Conservation (phyloP, 1,140 invertebrate species). For the Bombus haemorrhoidalis region DNA sequence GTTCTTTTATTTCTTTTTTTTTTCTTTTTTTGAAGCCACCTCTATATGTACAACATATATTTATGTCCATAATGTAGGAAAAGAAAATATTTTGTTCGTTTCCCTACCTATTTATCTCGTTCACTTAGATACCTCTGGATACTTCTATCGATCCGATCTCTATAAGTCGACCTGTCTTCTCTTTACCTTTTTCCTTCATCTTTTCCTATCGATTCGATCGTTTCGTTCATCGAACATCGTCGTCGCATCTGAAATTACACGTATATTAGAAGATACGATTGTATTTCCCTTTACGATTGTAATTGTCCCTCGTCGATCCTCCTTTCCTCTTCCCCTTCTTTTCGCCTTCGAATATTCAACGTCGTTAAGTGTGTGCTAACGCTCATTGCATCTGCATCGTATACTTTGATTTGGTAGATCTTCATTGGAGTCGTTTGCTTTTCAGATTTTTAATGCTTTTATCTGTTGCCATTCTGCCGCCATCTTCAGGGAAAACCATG, state of each 20-base stretch:
- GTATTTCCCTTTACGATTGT: too few relatives aligned
- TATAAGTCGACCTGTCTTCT: neutral
- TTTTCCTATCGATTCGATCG: neutral
- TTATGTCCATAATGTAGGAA: neutral
- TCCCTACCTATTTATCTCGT: neutral
- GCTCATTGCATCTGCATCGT: neutral
- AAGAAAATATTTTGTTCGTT: neutral
- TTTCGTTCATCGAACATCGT: neutral
- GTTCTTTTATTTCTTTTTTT: neutral
- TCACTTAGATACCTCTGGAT: neutral
- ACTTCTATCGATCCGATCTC: neutral
- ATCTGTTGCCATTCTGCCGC: constrained; percentile 69
- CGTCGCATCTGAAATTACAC: neutral
- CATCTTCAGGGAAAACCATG: constrained; percentile 81
- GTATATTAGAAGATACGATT: neutral
- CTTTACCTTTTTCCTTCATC: constrained; percentile 23
- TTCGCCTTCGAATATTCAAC: neutral
- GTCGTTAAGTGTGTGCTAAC: neutral
- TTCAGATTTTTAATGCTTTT: constrained; percentile 72
- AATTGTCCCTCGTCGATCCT: neutral
- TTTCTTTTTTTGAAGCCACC: neutral
- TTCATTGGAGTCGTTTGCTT: constrained; percentile 56
- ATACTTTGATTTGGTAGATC: constrained; percentile 1
- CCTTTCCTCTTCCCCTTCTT: too few relatives aligned
- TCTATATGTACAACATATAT: neutral